Conservation (phyloP, 2,888 invertebrate species). For the Polyploca ridens region DNA sequence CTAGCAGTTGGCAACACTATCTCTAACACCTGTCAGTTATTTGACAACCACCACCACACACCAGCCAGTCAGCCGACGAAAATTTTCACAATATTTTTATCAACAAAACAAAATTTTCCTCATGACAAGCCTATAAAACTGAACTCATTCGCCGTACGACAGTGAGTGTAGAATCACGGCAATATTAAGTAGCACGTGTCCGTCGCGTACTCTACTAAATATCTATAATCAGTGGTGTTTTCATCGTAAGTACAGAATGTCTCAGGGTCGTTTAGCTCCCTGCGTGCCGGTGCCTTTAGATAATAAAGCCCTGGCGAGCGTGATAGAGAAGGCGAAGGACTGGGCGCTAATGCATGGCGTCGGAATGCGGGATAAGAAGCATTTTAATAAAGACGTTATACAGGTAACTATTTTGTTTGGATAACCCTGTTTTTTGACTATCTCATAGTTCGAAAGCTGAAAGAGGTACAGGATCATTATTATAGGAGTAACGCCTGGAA, state of each 20-base stretch:
- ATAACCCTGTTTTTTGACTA: too few species aligned
- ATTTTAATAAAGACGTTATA: conserved; percentile 87
- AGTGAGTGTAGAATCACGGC: neutral
- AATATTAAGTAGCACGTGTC: neutral
- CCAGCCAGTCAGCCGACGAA: neutral
- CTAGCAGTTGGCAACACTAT: too few species aligned
- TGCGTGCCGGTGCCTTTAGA: conserved; percentile 88
- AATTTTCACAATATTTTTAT: neutral
- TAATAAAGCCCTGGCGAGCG: conserved; percentile 85
- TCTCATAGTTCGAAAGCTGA: too few species aligned
- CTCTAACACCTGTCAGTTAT: neutral
- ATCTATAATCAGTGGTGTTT: neutral
- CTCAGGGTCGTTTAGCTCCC: conserved; percentile 79
- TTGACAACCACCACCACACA: too few species aligned
- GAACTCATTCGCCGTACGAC: neutral
- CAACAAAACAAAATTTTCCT: conserved; percentile 1
- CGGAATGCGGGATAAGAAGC: conserved; percentile 89
- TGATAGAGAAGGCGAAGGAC: conserved; percentile 91
- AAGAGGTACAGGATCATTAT: too few species aligned
- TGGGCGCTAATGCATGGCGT: conserved; percentile 94
- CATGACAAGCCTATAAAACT: neutral
- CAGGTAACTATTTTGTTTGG: conserved; percentile 64
- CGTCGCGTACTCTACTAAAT: neutral
- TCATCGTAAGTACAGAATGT: conserved; percentile 51
- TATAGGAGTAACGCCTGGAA: too few species aligned